These are phyloP conservation scores for Drosophila neutralis DNA, from an alignment of 2,888 invertebrate genomes.

Conservation along the genomic window DNA sequence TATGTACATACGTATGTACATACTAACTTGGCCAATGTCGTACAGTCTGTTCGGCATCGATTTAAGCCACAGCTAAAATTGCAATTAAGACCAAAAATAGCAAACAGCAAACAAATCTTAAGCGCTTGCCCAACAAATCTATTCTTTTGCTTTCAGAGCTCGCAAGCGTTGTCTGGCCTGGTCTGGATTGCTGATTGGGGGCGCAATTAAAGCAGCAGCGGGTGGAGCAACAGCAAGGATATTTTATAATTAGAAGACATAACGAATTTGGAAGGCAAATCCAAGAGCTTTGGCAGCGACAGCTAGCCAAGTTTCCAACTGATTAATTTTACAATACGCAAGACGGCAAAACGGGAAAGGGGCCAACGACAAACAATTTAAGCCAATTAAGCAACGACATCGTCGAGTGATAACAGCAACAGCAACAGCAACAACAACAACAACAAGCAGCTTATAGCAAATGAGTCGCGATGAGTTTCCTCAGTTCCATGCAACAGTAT, in stretches of 20 bases:
- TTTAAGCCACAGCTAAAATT: slow-evolving; percentile 40
- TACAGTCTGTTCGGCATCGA: slow-evolving; percentile 35
- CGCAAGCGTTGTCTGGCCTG: slow-evolving; percentile 16
- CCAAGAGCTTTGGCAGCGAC: slow-evolving; percentile 45
- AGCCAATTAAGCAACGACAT: slow-evolving; percentile 53
- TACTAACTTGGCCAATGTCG: background rate
- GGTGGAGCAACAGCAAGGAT: slow-evolving; percentile 25
- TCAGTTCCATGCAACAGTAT: slow-evolving; percentile 93
- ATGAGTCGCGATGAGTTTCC: slow-evolving; percentile 90
- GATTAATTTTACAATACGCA: slow-evolving; percentile 69
- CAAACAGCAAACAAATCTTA: slow-evolving; percentile 35
- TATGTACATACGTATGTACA: background rate
- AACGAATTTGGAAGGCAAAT: slow-evolving; percentile 62
- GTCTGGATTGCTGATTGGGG: slow-evolving; percentile 18
- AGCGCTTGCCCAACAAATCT: slow-evolving; percentile 36
- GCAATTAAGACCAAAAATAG: slow-evolving; percentile 63
- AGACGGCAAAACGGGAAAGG: slow-evolving; percentile 18
- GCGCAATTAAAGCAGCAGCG: slow-evolving; percentile 31
- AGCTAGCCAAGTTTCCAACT: slow-evolving; percentile 64
- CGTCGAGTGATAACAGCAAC: slow-evolving; percentile 20
- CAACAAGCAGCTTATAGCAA: slow-evolving; percentile 46
- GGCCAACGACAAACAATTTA: slow-evolving; percentile 43
- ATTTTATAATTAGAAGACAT: slow-evolving; percentile 69
- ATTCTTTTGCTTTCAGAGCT: slow-evolving; percentile 58
- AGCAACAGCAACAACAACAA: slow-evolving; percentile 6